Percentiles rank a stretch among this genome's conserved stretches.
phyloP scores from a whole-genome alignment of 2,888 invertebrate genomes.

The Buathra laborator region DNA sequence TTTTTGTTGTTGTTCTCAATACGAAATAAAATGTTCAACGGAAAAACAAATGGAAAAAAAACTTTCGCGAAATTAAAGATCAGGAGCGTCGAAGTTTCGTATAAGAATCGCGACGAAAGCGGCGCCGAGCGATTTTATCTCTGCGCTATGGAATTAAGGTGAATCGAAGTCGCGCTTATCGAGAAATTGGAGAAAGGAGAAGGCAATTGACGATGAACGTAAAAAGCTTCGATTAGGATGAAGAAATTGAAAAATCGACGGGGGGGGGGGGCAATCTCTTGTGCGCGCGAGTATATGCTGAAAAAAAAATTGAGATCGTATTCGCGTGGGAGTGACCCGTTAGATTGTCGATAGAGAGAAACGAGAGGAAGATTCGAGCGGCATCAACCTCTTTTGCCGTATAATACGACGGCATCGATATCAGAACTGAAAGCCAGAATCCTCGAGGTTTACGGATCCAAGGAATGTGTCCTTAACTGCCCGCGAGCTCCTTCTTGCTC shows the following conservation, averaged over 20 bases:
- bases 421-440: slow-evolving; percentile 55
- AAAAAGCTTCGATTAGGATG: slow-evolving; percentile 23
- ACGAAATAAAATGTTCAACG: slow-evolving; percentile 19
- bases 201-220: neutral
- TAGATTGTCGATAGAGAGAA: neutral
- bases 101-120: slow-evolving; percentile 11
- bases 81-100: neutral
- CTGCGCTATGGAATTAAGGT: slow-evolving; percentile 30
- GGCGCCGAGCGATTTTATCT: slow-evolving; percentile 6
- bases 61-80: neutral
- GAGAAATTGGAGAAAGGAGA: neutral
- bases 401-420: slow-evolving; percentile 46
- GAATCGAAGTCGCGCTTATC: neutral
- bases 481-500: slow-evolving; percentile 35
- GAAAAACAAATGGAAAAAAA: neutral
- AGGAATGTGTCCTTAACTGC: slow-evolving; percentile 62
- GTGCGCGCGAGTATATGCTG: slow-evolving; percentile 29
- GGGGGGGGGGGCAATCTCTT: neutral
- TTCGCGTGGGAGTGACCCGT: neutral
- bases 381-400: slow-evolving; percentile 47
- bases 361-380: slow-evolving; percentile 37
- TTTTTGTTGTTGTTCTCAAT: neutral
- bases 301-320: slow-evolving; percentile 40
- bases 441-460: slow-evolving; percentile 36
- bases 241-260: neutral